These are phyloP conservation scores for Nannoperca australis DNA, from an alignment of 2,797 vertebrate species.

Conservation along the genomic window DNA sequence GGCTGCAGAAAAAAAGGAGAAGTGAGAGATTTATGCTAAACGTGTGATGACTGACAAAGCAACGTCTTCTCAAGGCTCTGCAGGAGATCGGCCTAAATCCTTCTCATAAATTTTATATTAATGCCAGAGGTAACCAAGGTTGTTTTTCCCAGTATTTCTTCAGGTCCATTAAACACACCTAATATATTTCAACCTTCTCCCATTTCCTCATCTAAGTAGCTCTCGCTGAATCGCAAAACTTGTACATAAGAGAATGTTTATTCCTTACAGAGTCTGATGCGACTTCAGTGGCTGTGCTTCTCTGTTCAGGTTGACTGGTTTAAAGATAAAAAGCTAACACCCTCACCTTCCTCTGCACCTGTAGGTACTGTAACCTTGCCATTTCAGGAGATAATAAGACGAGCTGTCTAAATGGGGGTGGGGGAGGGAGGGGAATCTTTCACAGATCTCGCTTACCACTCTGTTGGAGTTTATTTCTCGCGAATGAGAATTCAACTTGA, in stretches of 20 bases:
- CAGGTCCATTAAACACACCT: slow-evolving; percentile 80
- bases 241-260: slow-evolving; percentile 73
- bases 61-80: slow-evolving; percentile 80
- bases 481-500: slow-evolving; percentile 73
- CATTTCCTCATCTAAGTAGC: slow-evolving; percentile 68
- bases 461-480: slow-evolving; percentile 72
- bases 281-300: slow-evolving; percentile 67
- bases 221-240: slow-evolving; percentile 66
- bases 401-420: slow-evolving; percentile 63
- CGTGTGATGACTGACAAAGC: slow-evolving; percentile 83
- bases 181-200: slow-evolving; percentile 72
- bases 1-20: slow-evolving; percentile 61
- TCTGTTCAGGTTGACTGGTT: slow-evolving; percentile 70
- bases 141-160: slow-evolving; percentile 79
- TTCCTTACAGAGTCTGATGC: slow-evolving; percentile 68
- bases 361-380: slow-evolving; percentile 79
- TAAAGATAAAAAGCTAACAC: slow-evolving; percentile 74
- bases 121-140: slow-evolving; percentile 83
- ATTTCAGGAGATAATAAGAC: slow-evolving; percentile 80
- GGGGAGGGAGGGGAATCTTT: slow-evolving; percentile 40
- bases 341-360: slow-evolving; percentile 76
- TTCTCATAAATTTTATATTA: slow-evolving; percentile 86
- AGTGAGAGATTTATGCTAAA: slow-evolving; percentile 83
- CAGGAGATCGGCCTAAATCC: slow-evolving; percentile 80
- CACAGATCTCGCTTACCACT: slow-evolving; percentile 69